These are phyloP conservation scores for Scylla paramamosain DNA, from an alignment of 1,140 invertebrate species.

Conservation along the genomic window DNA sequence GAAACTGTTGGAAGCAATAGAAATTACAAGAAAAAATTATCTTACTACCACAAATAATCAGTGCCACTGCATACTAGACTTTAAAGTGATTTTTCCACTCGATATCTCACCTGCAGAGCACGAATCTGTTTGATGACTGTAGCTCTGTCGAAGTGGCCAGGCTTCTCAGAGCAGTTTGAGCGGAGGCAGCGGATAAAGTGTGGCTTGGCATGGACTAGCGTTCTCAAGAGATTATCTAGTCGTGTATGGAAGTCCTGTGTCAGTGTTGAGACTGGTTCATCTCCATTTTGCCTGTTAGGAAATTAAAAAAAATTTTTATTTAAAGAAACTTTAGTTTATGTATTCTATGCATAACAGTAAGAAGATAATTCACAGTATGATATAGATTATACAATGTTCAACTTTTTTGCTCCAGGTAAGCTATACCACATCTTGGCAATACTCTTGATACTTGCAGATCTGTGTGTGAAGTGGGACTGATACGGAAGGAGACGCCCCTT, in stretches of 20 bases:
- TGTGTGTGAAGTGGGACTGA: conserved; percentile 94
- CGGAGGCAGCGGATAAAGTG: conserved; percentile 96
- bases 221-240: conserved; percentile 93
- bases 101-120: conserved; percentile 86
- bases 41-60: too few species aligned
- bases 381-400: too few species aligned
- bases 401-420: too few species aligned
- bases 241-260: conserved; percentile 97
- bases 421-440: too few species aligned
- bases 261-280: conserved; percentile 93
- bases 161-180: conserved; percentile 89
- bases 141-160: conserved; percentile 86
- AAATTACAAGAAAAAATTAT: too few species aligned
- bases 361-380: too few species aligned
- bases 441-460: conserved; percentile 84
- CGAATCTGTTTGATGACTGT: conserved; percentile 92
- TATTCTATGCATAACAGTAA: not conserved
- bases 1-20: too few species aligned
- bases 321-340: not conserved
- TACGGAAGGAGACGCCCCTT: conserved; percentile 91
- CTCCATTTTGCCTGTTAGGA: conserved; percentile 86
- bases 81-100: not conserved
- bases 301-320: conserved; percentile 23
- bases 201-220: conserved; percentile 94
- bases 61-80: too few species aligned